Evolutionary conservation across 2,888 invertebrate species (phyloP), one percentile per base, ranked within the genome.

Genomic region (Norana najaformis): DNA sequence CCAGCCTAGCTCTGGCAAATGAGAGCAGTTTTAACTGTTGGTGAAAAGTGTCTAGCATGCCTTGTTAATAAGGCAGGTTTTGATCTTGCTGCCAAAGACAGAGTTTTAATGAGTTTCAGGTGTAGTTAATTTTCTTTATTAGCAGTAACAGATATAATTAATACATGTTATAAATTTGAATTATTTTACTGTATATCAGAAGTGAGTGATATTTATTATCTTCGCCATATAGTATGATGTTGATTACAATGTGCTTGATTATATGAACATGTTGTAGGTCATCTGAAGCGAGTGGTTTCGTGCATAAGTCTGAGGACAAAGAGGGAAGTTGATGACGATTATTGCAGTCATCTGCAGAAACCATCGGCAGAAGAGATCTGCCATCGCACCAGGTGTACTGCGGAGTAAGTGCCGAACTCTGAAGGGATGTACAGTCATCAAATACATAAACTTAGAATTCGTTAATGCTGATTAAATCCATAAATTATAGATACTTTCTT

Each of bases 361-460:
- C 85, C 85, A 36, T 85, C 85, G 20, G 6, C 85, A 14, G 85
- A 85, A 85, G 36, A 85, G 18, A n/a, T 4, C 4, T 85, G 85
- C 37, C 36, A 85, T 35, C 35, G 85, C 85, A 85, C 20, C 85
- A 85, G 11, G 34, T 85, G 85, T 36, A 85, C 85, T 85, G 85
- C 85, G 6, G 85, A 85, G 85, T 85, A 85, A 36, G 85, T 85
- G n/a, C 30, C 69, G 30, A 47, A 47, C 47, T 47, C 18, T 47
- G 47, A 47, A 47, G 47, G 14, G 41, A 41, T 11, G 18, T 53
- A 69, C 69, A n/a, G 69, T 69, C 69, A n/a, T 69, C 69, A n/a
- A 41, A 69, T 69, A 69, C 69, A n/a, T 69, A 53, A 53, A 53
- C n/a, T 69, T 69, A 16, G 1, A 8, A 16, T 16, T 69, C n/a